Percentiles rank a stretch among this genome's conserved stretches.
Evolutionary conservation across 2,113 vertebrate genomes (phyloP).

Genomic region (Suricata suricatta): DNA sequence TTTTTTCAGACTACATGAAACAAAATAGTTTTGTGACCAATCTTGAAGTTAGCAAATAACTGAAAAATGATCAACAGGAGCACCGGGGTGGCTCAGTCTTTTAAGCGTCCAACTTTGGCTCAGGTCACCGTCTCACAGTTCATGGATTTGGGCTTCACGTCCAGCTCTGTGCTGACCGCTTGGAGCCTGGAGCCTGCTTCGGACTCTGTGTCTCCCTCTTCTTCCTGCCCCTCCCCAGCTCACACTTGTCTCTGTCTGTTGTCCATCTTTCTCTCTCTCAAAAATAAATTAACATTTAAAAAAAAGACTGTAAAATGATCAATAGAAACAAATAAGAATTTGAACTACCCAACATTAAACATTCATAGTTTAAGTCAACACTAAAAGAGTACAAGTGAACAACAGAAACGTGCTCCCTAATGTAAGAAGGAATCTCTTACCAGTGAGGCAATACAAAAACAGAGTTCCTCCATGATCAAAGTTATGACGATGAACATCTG

Average conservation of each 20-base stretch:
- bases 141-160: too few species aligned
- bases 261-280: too few species aligned
- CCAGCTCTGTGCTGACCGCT: too few species aligned
- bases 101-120: too few species aligned
- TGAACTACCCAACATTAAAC: background rate
- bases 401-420: background rate
- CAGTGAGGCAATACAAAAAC: background rate
- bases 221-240: too few species aligned
- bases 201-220: too few species aligned
- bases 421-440: background rate
- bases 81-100: too few species aligned
- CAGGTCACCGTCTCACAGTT: too few species aligned
- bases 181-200: too few species aligned
- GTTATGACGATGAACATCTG: background rate
- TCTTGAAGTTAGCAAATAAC: background rate
- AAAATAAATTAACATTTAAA: too few species aligned
- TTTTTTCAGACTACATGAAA: background rate
- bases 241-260: too few species aligned
- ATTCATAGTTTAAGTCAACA: constrained; percentile 10
- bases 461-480: background rate
- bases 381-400: background rate
- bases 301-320: background rate
- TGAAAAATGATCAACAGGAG: background rate
- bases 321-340: constrained; percentile 14
- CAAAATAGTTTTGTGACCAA: background rate